Percentiles rank a stretch among this genome's conserved stretches.
Evolutionary conservation across 2,888 invertebrate species (phyloP).

Genomic region (Volucella zonaria): DNA sequence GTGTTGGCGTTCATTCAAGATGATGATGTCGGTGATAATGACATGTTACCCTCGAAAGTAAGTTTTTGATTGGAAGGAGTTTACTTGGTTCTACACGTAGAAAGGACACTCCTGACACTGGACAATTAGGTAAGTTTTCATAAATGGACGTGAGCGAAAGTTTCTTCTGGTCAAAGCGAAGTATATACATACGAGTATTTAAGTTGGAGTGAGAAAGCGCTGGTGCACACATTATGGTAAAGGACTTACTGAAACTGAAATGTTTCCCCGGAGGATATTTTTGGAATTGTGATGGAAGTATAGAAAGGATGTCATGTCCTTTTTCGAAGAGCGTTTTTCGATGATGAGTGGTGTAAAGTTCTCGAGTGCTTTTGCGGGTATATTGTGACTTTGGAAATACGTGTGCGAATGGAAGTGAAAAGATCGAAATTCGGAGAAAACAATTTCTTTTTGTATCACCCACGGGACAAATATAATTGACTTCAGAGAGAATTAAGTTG

Average conservation of each 20-base stretch:
- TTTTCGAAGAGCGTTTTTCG: too few relatives aligned
- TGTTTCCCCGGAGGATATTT: neutral
- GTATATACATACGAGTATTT: neutral
- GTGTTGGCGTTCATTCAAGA: slow-evolving; percentile 29
- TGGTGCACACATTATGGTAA: slow-evolving; percentile 26
- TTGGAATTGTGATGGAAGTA: too few relatives aligned
- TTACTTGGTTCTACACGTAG: slow-evolving; percentile 5
- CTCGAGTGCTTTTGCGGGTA: too few relatives aligned
- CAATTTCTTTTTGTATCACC: too few relatives aligned
- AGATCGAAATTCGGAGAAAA: too few relatives aligned
- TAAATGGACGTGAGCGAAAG: slow-evolving; percentile 14
- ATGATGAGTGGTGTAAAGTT: too few relatives aligned
- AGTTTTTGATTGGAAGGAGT: slow-evolving; percentile 19
- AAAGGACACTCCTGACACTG: neutral
- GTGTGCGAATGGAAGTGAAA: too few relatives aligned
- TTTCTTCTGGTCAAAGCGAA: slow-evolving; percentile 1
- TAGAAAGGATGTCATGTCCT: too few relatives aligned
- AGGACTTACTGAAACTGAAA: slow-evolving; percentile 25
- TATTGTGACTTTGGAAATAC: too few relatives aligned
- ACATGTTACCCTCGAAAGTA: slow-evolving; percentile 57
- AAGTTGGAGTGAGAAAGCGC: neutral
- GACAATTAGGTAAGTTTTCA: neutral
- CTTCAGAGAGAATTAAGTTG: too few relatives aligned
- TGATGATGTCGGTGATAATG: slow-evolving; percentile 49
- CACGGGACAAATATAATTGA: too few relatives aligned